Conservation (phyloP, 2,797 vertebrate species). For the Geotrypetes seraphini region DNA sequence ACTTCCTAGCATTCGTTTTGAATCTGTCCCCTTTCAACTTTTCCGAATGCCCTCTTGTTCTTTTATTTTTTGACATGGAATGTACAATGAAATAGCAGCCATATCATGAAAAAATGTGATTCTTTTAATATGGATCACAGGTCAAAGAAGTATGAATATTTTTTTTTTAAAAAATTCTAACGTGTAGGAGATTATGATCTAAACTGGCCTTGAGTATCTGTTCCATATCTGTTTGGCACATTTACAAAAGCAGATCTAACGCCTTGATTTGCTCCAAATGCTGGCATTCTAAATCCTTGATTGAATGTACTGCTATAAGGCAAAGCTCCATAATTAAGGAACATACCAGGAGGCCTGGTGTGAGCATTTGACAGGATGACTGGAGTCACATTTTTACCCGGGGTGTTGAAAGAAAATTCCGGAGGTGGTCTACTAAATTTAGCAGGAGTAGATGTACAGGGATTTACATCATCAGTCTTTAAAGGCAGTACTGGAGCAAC, state of each 20-base stretch:
- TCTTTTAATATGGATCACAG: too few relatives aligned
- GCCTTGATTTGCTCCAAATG: constrained; percentile 55
- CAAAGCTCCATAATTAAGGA: constrained; percentile 59
- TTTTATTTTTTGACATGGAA: too few relatives aligned
- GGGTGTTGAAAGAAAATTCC: constrained; percentile 86
- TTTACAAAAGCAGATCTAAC: constrained; percentile 73
- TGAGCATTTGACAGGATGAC: constrained; percentile 66
- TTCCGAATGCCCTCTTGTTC: too few relatives aligned
- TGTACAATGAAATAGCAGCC: too few relatives aligned
- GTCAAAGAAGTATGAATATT: too few relatives aligned
- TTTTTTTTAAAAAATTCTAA: too few relatives aligned
- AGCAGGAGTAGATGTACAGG: constrained; percentile 79
- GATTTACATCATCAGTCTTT: constrained; percentile 52
- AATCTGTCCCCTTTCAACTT: too few relatives aligned
- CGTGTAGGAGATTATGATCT: constrained; percentile 60
- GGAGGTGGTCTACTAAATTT: constrained; percentile 81
- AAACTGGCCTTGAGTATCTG: constrained; percentile 54
- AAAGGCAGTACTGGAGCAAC: constrained; percentile 44
- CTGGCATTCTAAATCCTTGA: constrained; percentile 55
- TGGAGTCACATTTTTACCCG: constrained; percentile 72
- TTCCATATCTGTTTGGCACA: constrained; percentile 60
- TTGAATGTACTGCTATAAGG: constrained; percentile 54
- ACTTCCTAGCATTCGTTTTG: too few relatives aligned
- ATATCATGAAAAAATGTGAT: too few relatives aligned
- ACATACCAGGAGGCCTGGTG: constrained; percentile 62